A percentile compares a stretch with the other conserved stretches of the same genome.
Evolutionary conservation across 2,113 vertebrate genomes (phyloP).

Genomic region (Nansenia antarctica): DNA sequence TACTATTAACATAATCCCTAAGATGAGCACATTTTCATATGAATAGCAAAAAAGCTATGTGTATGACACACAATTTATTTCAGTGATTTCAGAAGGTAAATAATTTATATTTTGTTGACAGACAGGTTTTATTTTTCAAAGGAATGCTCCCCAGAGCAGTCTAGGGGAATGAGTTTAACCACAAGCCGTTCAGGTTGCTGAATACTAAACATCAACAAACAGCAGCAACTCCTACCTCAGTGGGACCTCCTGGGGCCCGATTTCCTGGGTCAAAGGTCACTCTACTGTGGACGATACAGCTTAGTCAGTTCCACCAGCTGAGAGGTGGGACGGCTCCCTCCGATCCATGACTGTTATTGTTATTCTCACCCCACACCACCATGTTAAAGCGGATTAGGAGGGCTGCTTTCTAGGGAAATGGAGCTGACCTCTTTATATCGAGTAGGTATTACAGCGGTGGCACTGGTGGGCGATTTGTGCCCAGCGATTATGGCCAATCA

Average conservation of each 20-base stretch:
- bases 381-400: constrained; percentile 51
- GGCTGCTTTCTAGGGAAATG: constrained; percentile 49
- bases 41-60: background rate
- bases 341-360: constrained; percentile 20
- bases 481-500: constrained; percentile 46
- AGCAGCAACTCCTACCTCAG: constrained; percentile 2
- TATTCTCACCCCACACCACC: constrained; percentile 42
- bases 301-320: constrained; percentile 48
- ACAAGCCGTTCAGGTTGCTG: constrained; percentile 18
- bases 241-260: background rate
- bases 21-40: constrained; percentile 2
- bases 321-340: background rate
- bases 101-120: constrained; percentile 36
- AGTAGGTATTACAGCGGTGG: constrained; percentile 41
- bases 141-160: background rate
- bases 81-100: background rate
- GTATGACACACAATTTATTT: background rate
- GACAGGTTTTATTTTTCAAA: constrained; percentile 1
- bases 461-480: constrained; percentile 45
- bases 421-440: constrained; percentile 56
- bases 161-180: background rate
- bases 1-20: background rate
- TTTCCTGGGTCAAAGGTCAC: constrained; percentile 51
- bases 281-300: constrained; percentile 56
- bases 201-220: constrained; percentile 3